phyloP scores from a whole-genome alignment of 2,888 invertebrate species.

The Trissonchulus latispiculum region DNA sequence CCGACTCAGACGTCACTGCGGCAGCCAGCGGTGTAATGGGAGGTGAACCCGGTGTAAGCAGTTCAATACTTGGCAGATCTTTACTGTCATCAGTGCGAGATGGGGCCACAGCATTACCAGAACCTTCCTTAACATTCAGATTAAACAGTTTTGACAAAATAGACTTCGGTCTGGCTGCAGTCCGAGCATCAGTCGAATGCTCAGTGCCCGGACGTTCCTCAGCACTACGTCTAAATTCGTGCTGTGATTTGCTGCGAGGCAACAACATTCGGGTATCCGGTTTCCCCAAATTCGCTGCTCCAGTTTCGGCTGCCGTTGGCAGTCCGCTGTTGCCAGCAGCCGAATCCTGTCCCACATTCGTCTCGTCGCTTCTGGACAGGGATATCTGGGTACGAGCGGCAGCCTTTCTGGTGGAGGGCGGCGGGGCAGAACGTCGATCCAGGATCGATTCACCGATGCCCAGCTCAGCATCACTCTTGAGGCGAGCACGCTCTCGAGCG shows the following conservation, averaged over 20 bases:
- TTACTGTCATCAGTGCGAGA: too few relatives aligned
- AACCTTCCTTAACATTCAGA: background rate
- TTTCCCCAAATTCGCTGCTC: too few relatives aligned
- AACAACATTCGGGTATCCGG: too few relatives aligned
- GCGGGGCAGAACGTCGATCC: too few relatives aligned
- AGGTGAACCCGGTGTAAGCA: background rate
- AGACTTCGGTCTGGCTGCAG: background rate
- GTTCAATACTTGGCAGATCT: too few relatives aligned
- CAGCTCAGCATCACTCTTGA: constrained; percentile 63
- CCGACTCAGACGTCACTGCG: background rate
- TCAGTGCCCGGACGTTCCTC: background rate
- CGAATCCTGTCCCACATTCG: background rate
- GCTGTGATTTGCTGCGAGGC: background rate
- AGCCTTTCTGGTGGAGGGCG: too few relatives aligned
- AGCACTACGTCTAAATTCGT: background rate
- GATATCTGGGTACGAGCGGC: background rate
- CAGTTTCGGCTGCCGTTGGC: too few relatives aligned
- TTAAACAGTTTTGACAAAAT: background rate
- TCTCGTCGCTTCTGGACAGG: background rate
- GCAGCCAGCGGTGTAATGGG: background rate
- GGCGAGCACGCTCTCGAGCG: constrained; percentile 56
- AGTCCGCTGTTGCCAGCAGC: background rate
- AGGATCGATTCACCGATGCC: background rate
- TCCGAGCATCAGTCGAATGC: too few relatives aligned
- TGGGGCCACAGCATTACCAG: background rate